Evolutionary conservation across 35 echinoderm and acorn worm genomes (phyloP).

Genomic region (Heliocidaris tuberculata): DNA sequence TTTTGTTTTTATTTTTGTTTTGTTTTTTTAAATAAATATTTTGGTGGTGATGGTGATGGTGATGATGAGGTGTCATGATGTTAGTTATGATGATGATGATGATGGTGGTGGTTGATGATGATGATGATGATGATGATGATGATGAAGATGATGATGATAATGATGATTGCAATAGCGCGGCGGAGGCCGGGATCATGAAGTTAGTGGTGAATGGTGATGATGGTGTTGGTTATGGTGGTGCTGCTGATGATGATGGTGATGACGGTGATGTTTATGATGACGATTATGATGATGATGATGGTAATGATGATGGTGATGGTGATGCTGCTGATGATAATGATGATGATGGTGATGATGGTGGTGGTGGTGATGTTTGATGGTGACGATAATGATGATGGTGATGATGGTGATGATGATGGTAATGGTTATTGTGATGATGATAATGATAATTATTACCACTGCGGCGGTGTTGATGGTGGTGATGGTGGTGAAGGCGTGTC

Average conservation of each 20-base stretch:
- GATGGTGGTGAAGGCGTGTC: neutral
- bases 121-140: too few species aligned
- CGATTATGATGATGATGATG: neutral
- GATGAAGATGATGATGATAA: too few species aligned
- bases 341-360: neutral
- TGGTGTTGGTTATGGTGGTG: neutral
- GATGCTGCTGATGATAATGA: neutral
- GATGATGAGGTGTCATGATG: too few species aligned
- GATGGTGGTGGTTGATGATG: too few species aligned
- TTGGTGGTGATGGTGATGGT: too few species aligned
- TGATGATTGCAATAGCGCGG: too few species aligned
- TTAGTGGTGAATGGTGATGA: too few species aligned
- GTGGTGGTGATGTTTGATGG: neutral
- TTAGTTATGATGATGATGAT: too few species aligned
- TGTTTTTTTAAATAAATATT: too few species aligned
- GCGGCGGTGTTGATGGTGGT: neutral
- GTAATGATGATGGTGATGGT: neutral
- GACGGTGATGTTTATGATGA: neutral
- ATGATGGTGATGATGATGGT: conserved; percentile 24
- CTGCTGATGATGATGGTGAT: neutral
- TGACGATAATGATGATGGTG: neutral
- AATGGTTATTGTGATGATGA: neutral
- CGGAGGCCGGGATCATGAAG: too few species aligned
- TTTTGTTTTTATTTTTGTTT: too few species aligned
- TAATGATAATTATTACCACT: neutral